Conservation (phyloP, 2,797 vertebrate genomes). For the Silurus lanzhouensis region DNA sequence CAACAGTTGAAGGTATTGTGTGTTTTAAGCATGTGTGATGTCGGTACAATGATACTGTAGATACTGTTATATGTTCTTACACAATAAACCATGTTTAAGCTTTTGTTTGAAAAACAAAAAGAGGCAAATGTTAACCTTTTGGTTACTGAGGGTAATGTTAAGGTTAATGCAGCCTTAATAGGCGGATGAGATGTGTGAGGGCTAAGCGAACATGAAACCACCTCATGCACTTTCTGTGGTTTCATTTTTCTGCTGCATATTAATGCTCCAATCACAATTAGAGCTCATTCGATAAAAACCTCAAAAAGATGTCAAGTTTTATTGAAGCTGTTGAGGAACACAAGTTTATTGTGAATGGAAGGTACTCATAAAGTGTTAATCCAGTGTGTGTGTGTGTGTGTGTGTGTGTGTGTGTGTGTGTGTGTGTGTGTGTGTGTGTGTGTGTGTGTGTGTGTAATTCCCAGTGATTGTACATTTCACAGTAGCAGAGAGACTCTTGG, state of each 20-base stretch:
- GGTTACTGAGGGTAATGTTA: constrained; percentile 21
- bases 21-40: not conserved
- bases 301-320: not conserved
- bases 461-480: too few species aligned
- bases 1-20: not conserved
- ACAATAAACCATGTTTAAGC: not conserved
- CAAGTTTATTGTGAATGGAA: not conserved
- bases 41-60: not conserved
- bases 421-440: too few species aligned
- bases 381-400: not conserved
- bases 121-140: not conserved
- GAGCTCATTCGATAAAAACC: too few species aligned
- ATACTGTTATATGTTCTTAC: not conserved
- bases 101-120: not conserved
- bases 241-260: constrained; percentile 5
- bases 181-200: not conserved
- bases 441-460: too few species aligned
- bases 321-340: too few species aligned
- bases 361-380: not conserved
- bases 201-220: not conserved
- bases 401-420: not conserved
- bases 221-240: not conserved
- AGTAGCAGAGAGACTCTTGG: not conserved
- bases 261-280: not conserved
- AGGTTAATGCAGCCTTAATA: not conserved